Evolutionary conservation across 2,113 vertebrate genomes (phyloP).

Genomic region (Spea bombifrons): DNA sequence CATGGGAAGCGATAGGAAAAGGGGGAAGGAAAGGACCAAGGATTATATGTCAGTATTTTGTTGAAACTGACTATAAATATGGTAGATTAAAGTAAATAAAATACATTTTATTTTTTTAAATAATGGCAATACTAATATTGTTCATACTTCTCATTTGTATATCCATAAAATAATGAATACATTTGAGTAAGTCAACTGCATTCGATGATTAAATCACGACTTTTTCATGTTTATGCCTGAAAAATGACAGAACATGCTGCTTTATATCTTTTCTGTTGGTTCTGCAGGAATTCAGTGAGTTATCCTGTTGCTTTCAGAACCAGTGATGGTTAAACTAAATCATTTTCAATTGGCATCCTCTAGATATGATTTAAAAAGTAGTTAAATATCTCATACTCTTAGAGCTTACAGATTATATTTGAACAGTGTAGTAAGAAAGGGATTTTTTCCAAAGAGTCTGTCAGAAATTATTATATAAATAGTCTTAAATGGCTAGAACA

Average conservation of each 20-base stretch:
- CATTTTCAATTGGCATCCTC: conserved; percentile 44
- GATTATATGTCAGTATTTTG: too few species aligned
- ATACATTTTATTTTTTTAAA: too few species aligned
- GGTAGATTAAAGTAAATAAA: too few species aligned
- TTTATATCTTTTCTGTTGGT: conserved; percentile 25
- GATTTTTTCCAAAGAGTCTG: too few species aligned
- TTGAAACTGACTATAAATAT: too few species aligned
- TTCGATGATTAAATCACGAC: conserved; percentile 25
- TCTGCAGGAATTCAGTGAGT: conserved; percentile 9
- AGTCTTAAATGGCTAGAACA: too few species aligned
- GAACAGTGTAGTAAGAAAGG: neutral
- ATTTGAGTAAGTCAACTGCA: neutral
- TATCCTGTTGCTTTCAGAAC: conserved; percentile 51
- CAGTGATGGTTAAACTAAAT: conserved; percentile 53
- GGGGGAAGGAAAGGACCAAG: too few species aligned
- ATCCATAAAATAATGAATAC: too few species aligned
- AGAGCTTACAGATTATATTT: conserved; percentile 11
- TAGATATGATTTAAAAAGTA: conserved; percentile 41
- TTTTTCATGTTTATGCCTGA: conserved; percentile 23
- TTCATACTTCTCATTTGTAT: too few species aligned
- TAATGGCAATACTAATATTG: too few species aligned
- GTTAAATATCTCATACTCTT: conserved; percentile 22
- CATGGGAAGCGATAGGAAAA: too few species aligned
- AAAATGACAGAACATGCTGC: conserved; percentile 30
- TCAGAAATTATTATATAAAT: too few species aligned